Evolutionary conservation across 2,113 vertebrate species (phyloP).

Genomic region (Vimba vimba): DNA sequence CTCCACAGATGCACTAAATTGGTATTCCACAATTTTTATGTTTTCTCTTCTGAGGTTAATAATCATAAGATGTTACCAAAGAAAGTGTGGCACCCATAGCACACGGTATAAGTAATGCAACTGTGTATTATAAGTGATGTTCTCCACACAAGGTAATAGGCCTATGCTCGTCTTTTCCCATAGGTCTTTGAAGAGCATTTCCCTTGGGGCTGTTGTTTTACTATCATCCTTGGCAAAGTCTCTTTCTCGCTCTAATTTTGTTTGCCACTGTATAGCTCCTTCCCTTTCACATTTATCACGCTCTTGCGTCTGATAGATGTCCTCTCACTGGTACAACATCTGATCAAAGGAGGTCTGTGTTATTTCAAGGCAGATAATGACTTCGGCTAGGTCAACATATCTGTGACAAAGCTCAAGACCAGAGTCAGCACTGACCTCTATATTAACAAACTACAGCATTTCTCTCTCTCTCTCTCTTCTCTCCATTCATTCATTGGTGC

Average conservation of each 20-base stretch:
- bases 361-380: conserved; percentile 23
- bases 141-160: not conserved
- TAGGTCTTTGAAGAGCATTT: not conserved
- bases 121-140: not conserved
- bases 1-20: not conserved
- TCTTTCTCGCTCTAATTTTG: not conserved
- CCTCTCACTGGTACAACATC: conserved; percentile 25
- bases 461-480: not conserved
- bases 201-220: conserved; percentile 12
- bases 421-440: conserved; percentile 27
- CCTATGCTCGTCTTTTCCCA: not conserved
- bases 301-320: conserved; percentile 13
- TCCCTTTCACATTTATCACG: not conserved
- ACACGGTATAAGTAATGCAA: not conserved
- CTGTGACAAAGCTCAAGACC: conserved; percentile 1
- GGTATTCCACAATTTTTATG: not conserved
- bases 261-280: not conserved
- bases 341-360: conserved; percentile 42
- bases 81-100: not conserved
- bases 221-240: conserved; percentile 3
- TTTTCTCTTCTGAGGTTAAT: not conserved
- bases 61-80: not conserved
- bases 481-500: conserved; percentile 34
- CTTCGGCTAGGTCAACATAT: conserved; percentile 33
- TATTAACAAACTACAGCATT: conserved; percentile 23